Conservation (phyloP, 2,113 vertebrate genomes). For the Lepus timidus region DNA sequence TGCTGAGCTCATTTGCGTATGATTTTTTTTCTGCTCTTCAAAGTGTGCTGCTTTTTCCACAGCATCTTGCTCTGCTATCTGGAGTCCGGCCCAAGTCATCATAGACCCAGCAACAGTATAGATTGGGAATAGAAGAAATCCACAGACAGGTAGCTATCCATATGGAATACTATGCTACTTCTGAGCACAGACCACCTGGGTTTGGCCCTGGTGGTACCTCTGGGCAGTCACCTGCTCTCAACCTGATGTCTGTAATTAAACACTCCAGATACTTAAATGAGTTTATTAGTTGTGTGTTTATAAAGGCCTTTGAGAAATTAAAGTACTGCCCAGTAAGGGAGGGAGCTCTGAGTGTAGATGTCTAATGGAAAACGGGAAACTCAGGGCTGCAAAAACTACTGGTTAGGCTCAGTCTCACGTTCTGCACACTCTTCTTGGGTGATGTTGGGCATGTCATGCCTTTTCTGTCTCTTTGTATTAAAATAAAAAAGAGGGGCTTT, state of each 20-base stretch:
- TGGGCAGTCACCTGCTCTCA: background rate
- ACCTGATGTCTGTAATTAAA: background rate
- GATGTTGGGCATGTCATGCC: background rate
- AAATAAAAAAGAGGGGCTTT: background rate
- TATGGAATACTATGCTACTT: background rate
- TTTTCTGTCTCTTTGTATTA: constrained; percentile 31
- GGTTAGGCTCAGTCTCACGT: background rate
- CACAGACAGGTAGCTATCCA: background rate
- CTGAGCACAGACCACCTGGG: background rate
- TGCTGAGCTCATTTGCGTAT: background rate
- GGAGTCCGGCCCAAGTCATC: background rate
- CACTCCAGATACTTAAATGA: background rate
- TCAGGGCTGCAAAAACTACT: background rate
- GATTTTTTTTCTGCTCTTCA: constrained; percentile 34
- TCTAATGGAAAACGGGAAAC: background rate
- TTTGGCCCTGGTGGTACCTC: background rate
- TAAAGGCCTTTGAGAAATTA: constrained; percentile 3
- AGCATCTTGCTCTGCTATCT: background rate
- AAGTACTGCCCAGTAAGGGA: background rate
- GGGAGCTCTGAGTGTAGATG: background rate
- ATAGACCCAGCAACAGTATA: background rate
- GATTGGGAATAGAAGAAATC: background rate
- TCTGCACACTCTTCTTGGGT: background rate
- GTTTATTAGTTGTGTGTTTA: background rate
- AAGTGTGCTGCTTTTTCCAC: background rate